Evolutionary conservation across 2,797 vertebrate species (phyloP).

Genomic region (Melanotaenia nigrans): DNA sequence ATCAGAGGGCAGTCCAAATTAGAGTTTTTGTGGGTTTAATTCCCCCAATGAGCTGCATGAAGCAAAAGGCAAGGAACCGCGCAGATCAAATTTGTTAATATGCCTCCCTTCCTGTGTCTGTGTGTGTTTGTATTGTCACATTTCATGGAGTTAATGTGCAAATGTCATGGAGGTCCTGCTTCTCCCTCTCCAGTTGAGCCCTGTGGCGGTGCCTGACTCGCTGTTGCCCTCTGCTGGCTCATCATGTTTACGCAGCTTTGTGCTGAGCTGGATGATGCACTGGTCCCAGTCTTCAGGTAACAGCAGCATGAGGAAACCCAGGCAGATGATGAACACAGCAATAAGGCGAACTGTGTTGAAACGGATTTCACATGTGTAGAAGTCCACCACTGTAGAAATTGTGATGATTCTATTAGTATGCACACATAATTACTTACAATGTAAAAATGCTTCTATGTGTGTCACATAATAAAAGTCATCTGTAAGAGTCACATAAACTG

Average conservation of each 20-base stretch:
- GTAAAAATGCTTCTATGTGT: background rate
- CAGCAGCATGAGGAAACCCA: constrained; percentile 96
- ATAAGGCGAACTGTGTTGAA: constrained; percentile 96
- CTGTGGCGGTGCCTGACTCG: constrained; percentile 80
- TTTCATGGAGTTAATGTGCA: constrained; percentile 82
- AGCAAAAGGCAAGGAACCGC: constrained; percentile 34
- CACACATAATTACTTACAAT: background rate
- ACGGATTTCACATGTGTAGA: constrained; percentile 92
- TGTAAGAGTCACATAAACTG: too few relatives aligned
- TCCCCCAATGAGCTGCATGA: constrained; percentile 13
- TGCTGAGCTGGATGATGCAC: constrained; percentile 91
- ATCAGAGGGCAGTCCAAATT: constrained; percentile 39
- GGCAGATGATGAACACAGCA: constrained; percentile 93
- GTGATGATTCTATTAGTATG: constrained; percentile 2
- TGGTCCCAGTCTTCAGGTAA: constrained; percentile 97
- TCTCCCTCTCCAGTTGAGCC: constrained; percentile 88
- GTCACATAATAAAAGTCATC: background rate
- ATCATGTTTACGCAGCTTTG: constrained; percentile 91
- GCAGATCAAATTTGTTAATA: constrained; percentile 24
- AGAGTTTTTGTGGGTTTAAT: background rate
- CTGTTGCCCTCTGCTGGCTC: constrained; percentile 83
- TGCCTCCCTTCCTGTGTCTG: constrained; percentile 15
- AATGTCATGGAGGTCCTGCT: constrained; percentile 90
- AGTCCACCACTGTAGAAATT: constrained; percentile 88
- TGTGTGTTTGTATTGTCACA: constrained; percentile 17